phyloP scores from a whole-genome alignment of 2,113 vertebrate species.

The Cyphomyrus discorhynchus region DNA sequence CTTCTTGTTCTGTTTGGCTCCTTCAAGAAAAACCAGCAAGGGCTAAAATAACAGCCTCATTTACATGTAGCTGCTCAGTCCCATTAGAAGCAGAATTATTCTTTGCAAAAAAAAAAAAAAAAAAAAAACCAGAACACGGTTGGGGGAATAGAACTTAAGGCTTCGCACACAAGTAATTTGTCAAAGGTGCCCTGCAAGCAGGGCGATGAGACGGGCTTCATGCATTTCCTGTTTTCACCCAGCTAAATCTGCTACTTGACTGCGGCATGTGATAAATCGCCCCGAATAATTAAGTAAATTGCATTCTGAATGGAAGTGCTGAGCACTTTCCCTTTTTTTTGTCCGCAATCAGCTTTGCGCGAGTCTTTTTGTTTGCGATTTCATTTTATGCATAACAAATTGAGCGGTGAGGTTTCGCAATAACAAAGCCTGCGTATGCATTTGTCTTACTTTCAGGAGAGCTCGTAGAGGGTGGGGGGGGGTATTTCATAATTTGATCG shows the following conservation, averaged over 20 bases:
- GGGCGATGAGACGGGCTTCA: not conserved
- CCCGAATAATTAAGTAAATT: constrained; percentile 9
- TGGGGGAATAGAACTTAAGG: not conserved
- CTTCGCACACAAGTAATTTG: not conserved
- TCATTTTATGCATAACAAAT: constrained; percentile 55
- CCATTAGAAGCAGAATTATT: constrained; percentile 1
- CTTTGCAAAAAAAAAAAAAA: not conserved
- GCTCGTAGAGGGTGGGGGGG: constrained; percentile 13
- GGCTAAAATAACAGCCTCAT: not conserved
- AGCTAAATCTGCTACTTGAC: not conserved
- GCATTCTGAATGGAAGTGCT: constrained; percentile 10
- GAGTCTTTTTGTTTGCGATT: constrained; percentile 5
- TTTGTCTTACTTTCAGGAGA: constrained; percentile 27
- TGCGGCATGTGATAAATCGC: not conserved
- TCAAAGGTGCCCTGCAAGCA: not conserved
- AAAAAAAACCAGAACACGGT: not conserved
- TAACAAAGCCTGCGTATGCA: constrained; percentile 38
- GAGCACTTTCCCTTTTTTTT: constrained; percentile 2
- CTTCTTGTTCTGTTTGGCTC: not conserved
- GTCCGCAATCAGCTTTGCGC: not conserved
- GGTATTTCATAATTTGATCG: constrained; percentile 30
- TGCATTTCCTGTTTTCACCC: constrained; percentile 11
- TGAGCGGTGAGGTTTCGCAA: constrained; percentile 57
- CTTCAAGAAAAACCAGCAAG: not conserved
- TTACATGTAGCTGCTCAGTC: not conserved